Evolutionary conservation across 37 sponge, comb jelly and placozoan species (phyloP).

Genomic region (Ianthella basta): DNA sequence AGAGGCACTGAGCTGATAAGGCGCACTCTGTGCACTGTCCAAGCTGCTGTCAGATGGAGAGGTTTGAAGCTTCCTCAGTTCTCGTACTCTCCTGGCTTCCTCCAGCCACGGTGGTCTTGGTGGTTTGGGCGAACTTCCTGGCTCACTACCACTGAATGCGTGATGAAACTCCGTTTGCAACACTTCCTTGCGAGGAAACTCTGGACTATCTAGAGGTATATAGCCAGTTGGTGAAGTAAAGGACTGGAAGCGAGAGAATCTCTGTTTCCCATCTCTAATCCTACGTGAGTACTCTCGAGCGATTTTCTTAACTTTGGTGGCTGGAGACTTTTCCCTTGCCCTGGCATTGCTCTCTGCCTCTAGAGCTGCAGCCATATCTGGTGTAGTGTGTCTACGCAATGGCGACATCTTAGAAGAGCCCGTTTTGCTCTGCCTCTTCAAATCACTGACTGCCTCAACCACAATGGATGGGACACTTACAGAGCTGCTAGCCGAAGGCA

Average conservation of each 20-base stretch:
- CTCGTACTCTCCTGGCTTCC: background rate
- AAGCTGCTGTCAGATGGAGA: background rate
- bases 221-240: background rate
- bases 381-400: background rate
- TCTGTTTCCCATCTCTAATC: background rate
- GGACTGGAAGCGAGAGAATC: background rate
- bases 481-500: background rate
- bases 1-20: background rate
- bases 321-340: background rate
- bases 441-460: background rate
- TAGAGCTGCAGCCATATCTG: background rate
- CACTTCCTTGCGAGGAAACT: background rate
- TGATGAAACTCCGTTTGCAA: no score
- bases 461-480: background rate
- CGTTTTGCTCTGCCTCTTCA: background rate
- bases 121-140: background rate
- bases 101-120: background rate
- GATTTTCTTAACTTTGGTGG: slow-evolving; percentile 1
- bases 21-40: slow-evolving; percentile 8
- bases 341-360: background rate
- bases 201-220: background rate
- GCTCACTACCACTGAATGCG: background rate
- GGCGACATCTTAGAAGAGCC: background rate
- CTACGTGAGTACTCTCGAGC: background rate
- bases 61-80: background rate